Percentiles rank a stretch among this genome's conserved stretches.
Evolutionary conservation across 2,113 vertebrate genomes (phyloP).

Genomic region (Geococcyx californianus): DNA sequence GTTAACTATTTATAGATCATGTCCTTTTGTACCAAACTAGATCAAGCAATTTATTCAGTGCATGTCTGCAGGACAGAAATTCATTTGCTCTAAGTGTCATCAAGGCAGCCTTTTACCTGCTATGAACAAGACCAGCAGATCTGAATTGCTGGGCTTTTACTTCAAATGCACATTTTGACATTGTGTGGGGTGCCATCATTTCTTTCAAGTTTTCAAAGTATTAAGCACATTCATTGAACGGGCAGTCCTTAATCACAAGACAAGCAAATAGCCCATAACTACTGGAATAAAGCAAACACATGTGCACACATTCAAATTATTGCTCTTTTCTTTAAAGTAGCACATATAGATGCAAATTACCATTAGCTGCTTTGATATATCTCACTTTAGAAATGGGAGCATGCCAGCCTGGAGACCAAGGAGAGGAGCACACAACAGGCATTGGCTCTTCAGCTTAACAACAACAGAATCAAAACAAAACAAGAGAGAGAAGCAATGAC

Average conservation of each 20-base stretch:
- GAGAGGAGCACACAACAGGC: neutral
- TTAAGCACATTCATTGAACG: slow-evolving; percentile 47
- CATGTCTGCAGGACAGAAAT: slow-evolving; percentile 59
- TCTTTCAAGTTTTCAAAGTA: slow-evolving; percentile 63
- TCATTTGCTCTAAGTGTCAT: slow-evolving; percentile 66
- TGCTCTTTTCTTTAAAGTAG: slow-evolving; percentile 26
- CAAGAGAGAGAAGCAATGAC: neutral
- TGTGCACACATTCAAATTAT: neutral
- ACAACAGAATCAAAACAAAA: slow-evolving; percentile 33
- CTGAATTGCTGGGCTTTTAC: slow-evolving; percentile 53
- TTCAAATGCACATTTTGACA: slow-evolving; percentile 59
- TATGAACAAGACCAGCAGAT: slow-evolving; percentile 57
- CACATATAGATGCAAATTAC: slow-evolving; percentile 35
- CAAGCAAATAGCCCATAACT: slow-evolving; percentile 21
- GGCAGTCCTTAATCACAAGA: slow-evolving; percentile 10
- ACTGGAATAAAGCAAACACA: slow-evolving; percentile 40
- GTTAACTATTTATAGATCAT: slow-evolving; percentile 70
- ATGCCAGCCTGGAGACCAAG: neutral
- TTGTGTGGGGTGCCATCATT: slow-evolving; percentile 20
- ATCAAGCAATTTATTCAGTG: slow-evolving; percentile 66
- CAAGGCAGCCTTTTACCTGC: slow-evolving; percentile 67
- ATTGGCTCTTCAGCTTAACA: neutral
- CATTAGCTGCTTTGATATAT: neutral
- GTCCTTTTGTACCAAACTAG: slow-evolving; percentile 64
- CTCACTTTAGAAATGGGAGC: slow-evolving; percentile 8